These are phyloP conservation scores for Tokudaia muenninki DNA, from an alignment of 2,797 vertebrate genomes.

Conservation along the genomic window DNA sequence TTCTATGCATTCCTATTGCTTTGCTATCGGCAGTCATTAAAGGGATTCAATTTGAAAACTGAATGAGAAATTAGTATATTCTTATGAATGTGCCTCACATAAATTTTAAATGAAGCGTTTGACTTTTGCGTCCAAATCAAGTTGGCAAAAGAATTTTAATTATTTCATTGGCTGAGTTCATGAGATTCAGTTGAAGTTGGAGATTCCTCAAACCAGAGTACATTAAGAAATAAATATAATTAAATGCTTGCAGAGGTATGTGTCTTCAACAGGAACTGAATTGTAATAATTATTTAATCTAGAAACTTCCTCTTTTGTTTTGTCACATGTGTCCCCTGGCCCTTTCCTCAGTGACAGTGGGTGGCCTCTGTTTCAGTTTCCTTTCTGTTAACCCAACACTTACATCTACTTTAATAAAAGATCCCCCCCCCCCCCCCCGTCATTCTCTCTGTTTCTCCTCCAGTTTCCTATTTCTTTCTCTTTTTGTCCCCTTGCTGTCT, in stretches of 20 bases:
- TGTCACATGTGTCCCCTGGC: conserved; percentile 7
- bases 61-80: conserved; percentile 84
- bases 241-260: conserved; percentile 66
- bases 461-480: too few relatives aligned
- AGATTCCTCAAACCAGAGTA: conserved; percentile 67
- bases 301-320: conserved; percentile 67
- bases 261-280: conserved; percentile 69
- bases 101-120: conserved; percentile 86
- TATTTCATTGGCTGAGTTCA: conserved; percentile 83
- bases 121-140: conserved; percentile 83
- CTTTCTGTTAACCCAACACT: conserved; percentile 43
- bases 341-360: conserved; percentile 24
- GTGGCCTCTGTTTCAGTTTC: conserved; percentile 15
- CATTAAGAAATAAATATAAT: conserved; percentile 77
- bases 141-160: conserved; percentile 83
- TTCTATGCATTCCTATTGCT: conserved; percentile 72
- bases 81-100: conserved; percentile 78
- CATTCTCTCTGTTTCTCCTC: too few relatives aligned
- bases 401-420: not conserved
- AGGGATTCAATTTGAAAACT: conserved; percentile 85
- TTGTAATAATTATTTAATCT: conserved; percentile 69
- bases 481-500: too few relatives aligned
- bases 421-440: not conserved
- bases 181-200: conserved; percentile 71
- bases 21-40: conserved; percentile 82